These are phyloP conservation scores for Sinelater perroti DNA, from an alignment of 2,888 invertebrate species.

Conservation along the genomic window DNA sequence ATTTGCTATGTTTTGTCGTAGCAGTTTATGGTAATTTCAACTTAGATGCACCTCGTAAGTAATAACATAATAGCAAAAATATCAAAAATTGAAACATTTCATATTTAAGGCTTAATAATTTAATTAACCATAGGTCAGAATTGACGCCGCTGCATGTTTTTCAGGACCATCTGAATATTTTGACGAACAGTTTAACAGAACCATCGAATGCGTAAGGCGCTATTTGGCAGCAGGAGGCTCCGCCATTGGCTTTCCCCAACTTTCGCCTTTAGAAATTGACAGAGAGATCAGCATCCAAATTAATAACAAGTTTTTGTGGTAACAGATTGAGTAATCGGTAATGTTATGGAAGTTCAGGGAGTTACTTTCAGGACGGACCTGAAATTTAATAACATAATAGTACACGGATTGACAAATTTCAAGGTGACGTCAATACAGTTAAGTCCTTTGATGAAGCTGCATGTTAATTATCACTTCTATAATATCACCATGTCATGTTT, in stretches of 20 bases:
- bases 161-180: neutral
- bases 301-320: neutral
- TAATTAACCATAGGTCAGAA: too few species aligned
- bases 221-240: neutral
- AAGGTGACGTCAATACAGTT: conserved; percentile 7
- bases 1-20: too few species aligned
- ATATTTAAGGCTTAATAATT: too few species aligned
- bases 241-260: neutral
- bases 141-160: neutral
- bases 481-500: neutral
- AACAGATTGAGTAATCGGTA: neutral
- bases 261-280: neutral
- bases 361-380: conserved; percentile 2
- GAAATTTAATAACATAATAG: neutral
- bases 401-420: conserved; percentile 4
- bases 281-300: neutral
- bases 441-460: neutral
- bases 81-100: too few species aligned
- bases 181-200: conserved; percentile 2
- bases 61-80: too few species aligned
- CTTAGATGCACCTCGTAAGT: too few species aligned
- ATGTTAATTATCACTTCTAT: conserved; percentile 2
- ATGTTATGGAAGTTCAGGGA: too few species aligned
- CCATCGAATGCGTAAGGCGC: neutral
- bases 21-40: too few species aligned